phyloP scores from a whole-genome alignment of 2,113 vertebrate species.

The Pelodiscus sinensis region DNA sequence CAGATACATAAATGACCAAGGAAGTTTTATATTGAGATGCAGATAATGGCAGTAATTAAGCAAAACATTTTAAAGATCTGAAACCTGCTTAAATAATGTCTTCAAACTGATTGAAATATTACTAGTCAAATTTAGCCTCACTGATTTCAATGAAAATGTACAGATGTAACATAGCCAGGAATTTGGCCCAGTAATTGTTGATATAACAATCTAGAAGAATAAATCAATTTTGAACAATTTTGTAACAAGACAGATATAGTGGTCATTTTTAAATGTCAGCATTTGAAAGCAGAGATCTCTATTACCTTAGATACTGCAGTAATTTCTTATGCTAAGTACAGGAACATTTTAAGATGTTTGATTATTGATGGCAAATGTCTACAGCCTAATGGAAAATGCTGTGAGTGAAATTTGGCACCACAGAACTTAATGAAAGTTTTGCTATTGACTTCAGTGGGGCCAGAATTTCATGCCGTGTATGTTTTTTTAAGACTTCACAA shows the following conservation, averaged over 20 bases:
- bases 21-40: not conserved
- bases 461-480: not conserved
- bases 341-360: not conserved
- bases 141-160: not conserved
- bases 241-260: not conserved
- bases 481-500: slow-evolving; percentile 12
- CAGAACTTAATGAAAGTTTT: slow-evolving; percentile 23
- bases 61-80: not conserved
- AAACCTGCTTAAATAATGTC: not conserved
- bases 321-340: not conserved
- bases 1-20: not conserved
- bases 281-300: not conserved
- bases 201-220: not conserved
- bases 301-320: not conserved
- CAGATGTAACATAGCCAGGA: not conserved
- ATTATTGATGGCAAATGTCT: slow-evolving; percentile 5
- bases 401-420: not conserved
- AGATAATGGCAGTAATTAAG: not conserved
- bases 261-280: slow-evolving; percentile 5
- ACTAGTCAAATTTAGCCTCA: not conserved
- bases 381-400: slow-evolving; percentile 15
- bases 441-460: not conserved
- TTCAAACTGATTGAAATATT: not conserved
- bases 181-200: not conserved
- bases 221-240: not conserved